phyloP scores from a whole-genome alignment of 2,888 invertebrate species.

The Limnephilus lunatus region DNA sequence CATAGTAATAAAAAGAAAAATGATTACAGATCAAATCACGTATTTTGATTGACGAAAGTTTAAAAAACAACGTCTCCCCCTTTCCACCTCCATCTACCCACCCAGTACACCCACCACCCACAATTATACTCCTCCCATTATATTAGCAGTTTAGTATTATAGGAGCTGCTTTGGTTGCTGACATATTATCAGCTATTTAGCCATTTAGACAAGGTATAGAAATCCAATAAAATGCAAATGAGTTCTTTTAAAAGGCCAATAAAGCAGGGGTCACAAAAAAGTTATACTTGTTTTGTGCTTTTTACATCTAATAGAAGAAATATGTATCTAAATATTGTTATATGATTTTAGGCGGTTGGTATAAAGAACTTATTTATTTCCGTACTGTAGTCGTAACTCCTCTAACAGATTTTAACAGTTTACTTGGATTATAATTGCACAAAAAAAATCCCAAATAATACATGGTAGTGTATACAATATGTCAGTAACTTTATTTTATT shows the following conservation, averaged over 20 bases:
- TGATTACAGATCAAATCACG: not conserved
- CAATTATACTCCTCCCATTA: not conserved
- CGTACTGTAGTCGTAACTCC: too few species aligned
- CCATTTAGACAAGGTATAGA: conserved; percentile 18
- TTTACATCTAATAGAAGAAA: too few species aligned
- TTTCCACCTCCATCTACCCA: not conserved
- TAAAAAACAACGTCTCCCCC: not conserved
- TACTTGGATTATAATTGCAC: too few species aligned
- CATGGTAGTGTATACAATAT: too few species aligned
- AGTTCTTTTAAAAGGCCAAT: conserved; percentile 22
- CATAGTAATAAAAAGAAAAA: not conserved
- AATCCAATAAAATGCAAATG: conserved; percentile 53
- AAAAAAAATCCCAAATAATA: too few species aligned
- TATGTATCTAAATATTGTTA: too few species aligned
- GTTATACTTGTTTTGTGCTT: not conserved
- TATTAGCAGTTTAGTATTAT: not conserved
- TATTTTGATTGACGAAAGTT: conserved; percentile 15
- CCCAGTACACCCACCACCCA: not conserved
- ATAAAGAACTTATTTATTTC: too few species aligned
- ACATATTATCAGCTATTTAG: conserved; percentile 25
- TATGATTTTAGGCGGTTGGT: too few species aligned
- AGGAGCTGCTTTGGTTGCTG: not conserved
- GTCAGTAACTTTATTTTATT: too few species aligned
- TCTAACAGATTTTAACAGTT: too few species aligned
- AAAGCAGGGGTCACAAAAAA: not conserved